Evolutionary conservation across 2,888 invertebrate genomes (phyloP), one percentile per base, ranked within the genome.

Genomic region (Acrobasis consociella): DNA sequence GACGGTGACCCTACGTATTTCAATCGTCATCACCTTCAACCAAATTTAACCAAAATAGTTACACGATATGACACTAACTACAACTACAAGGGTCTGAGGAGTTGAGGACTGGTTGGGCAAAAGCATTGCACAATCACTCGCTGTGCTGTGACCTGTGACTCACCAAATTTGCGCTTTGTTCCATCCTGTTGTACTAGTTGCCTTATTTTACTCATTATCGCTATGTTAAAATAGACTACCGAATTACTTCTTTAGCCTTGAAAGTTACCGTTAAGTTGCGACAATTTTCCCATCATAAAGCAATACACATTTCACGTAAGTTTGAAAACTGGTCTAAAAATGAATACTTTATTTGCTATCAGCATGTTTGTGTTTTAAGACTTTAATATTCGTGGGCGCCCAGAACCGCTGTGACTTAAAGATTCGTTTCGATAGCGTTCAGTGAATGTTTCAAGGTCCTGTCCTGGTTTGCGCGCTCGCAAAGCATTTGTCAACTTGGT

Each of bases 371-470:
- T 46, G 13, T 46, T n/a, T 1, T 46, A n/a, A 46, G 46, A 46
- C 46, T 46, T 0, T 46, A 16, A 75, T 71, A 72, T 79, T 82
- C 81, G 90, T 90, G 88, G 89, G 90, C 87, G 89, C 78, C 74
- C 72, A 67, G 76, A 77, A 72, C 76, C 70, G 78, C 79, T 78
- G 74, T 80, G 82, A 78, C 82, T 81, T 81, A 74, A 80, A 88
- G 89, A 88, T 89, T 88, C 84, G 86, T 86, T 87, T 89, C 85
- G 84, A 89, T 87, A 89, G 83, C 82, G 82, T 82, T 88, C 83
- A 77, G 90, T 87, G 91, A 91, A 89, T 90, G 91, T 90, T 87
- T 89, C 91, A 91, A 91, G 92, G 91, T 87, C 87, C 80, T 83
- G 87, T 88, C 88, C 89, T 84, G 89, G 82, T 89, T 90, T 81